Percentiles rank a stretch among this genome's conserved stretches.
These are phyloP conservation scores for Diabrotica balteata DNA, from an alignment of 2,888 invertebrate genomes.

Conservation along the genomic window DNA sequence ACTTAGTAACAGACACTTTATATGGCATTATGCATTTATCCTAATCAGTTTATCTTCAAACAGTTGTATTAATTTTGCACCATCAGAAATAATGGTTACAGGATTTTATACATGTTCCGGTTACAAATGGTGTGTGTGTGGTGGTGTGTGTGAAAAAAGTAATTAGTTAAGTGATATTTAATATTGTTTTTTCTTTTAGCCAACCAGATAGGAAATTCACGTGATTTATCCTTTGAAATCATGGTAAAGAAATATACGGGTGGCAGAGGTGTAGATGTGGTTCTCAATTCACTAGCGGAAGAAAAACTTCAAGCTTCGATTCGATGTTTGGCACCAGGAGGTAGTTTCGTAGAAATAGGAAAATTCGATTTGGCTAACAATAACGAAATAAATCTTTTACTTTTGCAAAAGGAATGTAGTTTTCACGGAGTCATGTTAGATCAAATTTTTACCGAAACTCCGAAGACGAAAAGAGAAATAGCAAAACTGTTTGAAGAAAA, in stretches of 20 bases:
- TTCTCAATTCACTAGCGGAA: constrained; percentile 92
- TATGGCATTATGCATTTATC: no score
- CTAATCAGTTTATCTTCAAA: no score
- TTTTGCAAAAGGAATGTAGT: constrained; percentile 74
- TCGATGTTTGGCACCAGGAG: constrained; percentile 66
- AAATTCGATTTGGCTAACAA: constrained; percentile 81
- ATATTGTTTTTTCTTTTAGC: constrained; percentile 30
- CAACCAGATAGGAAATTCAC: constrained; percentile 65
- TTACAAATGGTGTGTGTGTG: no score
- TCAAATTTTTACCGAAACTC: constrained; percentile 33
- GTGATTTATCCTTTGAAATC: constrained; percentile 85
- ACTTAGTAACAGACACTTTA: no score
- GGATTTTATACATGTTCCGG: no score
- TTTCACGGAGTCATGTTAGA: constrained; percentile 84
- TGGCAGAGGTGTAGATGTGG: constrained; percentile 88
- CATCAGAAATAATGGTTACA: no score
- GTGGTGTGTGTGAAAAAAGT: no score
- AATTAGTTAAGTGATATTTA: no score
- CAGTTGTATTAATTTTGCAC: no score
- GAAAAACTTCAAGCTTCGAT: constrained; percentile 83
- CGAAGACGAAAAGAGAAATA: constrained; percentile 22
- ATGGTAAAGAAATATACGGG: constrained; percentile 81
- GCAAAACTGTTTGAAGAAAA: constrained; percentile 22
- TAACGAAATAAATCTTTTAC: constrained; percentile 68
- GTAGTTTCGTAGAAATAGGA: constrained; percentile 85